Percentiles rank a stretch among this genome's conserved stretches.
phyloP scores from a whole-genome alignment of 1,140 invertebrate genomes.

The Euschistus heros region DNA sequence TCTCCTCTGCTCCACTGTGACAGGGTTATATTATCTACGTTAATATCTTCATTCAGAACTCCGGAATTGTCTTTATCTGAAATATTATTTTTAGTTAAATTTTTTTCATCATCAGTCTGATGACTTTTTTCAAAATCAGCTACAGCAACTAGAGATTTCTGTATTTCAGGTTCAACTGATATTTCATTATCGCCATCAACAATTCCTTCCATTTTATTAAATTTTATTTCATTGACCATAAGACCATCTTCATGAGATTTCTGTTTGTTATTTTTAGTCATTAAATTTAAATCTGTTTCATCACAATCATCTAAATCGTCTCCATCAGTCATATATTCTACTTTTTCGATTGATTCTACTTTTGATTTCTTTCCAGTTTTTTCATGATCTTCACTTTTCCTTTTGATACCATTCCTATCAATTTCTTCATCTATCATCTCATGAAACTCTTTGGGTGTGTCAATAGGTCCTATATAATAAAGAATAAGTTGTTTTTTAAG shows the following conservation, averaged over 20 bases:
- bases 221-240: not conserved
- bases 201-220: not conserved
- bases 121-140: not conserved
- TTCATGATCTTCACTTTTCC: not conserved
- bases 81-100: not conserved
- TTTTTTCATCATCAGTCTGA: not conserved
- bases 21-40: conserved; percentile 25
- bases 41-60: not conserved
- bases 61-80: not conserved
- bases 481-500: not conserved
- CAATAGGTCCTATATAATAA: not conserved
- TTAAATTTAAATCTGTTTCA: no score
- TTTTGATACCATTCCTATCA: not conserved
- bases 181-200: not conserved
- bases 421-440: not conserved
- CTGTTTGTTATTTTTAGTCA: no score
- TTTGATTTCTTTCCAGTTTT: no score
- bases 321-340: no score
- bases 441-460: not conserved
- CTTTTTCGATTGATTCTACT: no score
- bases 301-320: no score
- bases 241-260: no score
- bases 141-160: not conserved
- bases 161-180: not conserved
- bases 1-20: conserved; percentile 39